Conservation (phyloP, 2,113 vertebrate genomes). For the Diadophis punctatus region DNA sequence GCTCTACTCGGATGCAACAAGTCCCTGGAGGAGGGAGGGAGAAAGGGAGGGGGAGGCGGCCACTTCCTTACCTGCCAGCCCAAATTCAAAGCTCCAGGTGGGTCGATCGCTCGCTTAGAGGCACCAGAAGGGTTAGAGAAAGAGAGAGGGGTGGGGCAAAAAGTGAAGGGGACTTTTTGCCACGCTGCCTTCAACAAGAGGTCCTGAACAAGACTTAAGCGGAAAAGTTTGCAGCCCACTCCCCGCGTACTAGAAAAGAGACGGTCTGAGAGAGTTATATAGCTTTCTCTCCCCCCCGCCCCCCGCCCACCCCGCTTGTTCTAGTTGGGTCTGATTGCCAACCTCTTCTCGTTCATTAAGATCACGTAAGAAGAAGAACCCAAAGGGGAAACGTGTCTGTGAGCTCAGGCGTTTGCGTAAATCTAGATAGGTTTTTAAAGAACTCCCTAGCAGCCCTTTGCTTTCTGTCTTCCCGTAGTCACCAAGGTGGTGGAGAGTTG, state of each 20-base stretch:
- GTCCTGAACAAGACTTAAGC: conserved; percentile 61
- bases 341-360: conserved; percentile 80
- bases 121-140: conserved; percentile 41
- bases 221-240: conserved; percentile 67
- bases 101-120: conserved; percentile 35
- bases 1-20: conserved; percentile 81
- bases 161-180: conserved; percentile 27
- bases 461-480: conserved; percentile 78
- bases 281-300: conserved; percentile 46
- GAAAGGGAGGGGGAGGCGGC: background rate
- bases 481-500: conserved; percentile 94
- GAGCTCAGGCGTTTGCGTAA: conserved; percentile 27
- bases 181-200: background rate
- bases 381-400: conserved; percentile 80
- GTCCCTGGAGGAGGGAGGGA: conserved; percentile 65
- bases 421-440: conserved; percentile 68
- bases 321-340: conserved; percentile 56
- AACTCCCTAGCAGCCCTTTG: conserved; percentile 76
- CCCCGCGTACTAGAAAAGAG: conserved; percentile 17
- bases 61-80: conserved; percentile 71
- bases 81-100: conserved; percentile 51
- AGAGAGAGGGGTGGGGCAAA: conserved; percentile 53
- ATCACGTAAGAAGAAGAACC: conserved; percentile 91
- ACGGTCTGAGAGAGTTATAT: conserved; percentile 31
- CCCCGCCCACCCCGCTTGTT: conserved; percentile 45